Evolutionary conservation across 53 echinoderm and acorn worm genomes (phyloP), one percentile per base, ranked within the genome.

Genomic region (Actinopyga echinites): DNA sequence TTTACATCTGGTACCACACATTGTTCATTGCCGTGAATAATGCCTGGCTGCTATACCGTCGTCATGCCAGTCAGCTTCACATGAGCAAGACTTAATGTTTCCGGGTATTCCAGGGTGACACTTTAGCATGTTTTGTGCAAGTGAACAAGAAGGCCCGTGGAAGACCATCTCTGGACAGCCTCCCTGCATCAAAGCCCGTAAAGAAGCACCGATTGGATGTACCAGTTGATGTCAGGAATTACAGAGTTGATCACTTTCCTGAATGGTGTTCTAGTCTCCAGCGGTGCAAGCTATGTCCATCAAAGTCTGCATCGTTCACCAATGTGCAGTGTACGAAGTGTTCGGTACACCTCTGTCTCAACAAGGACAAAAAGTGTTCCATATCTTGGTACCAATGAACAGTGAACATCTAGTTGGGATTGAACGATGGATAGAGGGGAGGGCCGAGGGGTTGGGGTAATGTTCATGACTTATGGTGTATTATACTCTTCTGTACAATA

Each of bases 41-140:
- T 89, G 89, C 84, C 64, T 89, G 89, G 89, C 37, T 83, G 33
- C 2, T 78, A 8, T 89, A 85, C 30, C 30, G 84, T 31, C 54
- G 89, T 17, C 38, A 89, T 37, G 84, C 57, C 26, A 6, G 30
- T 29, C 59, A 69, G 32, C 54, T 73, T 25, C 57, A 57, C 32
- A 25, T 75, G 38, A 52, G 35, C 23, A 40, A 40, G 40, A 45
- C 54, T 7, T 5, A 81, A 37, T 68, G 56, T 20, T 56, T 85
- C 15, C 23, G 86, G 34, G 43, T 42, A 8, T 85, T 85, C 54
- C 86, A 85, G 43, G 75, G 78, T 17, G 34, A 62, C 8, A 52
- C 64, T 31, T 80, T 80, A 15, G 20, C 49, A 6, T 62, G 80
- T 2, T 35, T 86, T 21, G 31, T 52, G 10, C 45, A 62, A 31